Base-by-base conservation (phyloP, 2,797 vertebrate genomes). In the Eulemur coronatus region DNA sequence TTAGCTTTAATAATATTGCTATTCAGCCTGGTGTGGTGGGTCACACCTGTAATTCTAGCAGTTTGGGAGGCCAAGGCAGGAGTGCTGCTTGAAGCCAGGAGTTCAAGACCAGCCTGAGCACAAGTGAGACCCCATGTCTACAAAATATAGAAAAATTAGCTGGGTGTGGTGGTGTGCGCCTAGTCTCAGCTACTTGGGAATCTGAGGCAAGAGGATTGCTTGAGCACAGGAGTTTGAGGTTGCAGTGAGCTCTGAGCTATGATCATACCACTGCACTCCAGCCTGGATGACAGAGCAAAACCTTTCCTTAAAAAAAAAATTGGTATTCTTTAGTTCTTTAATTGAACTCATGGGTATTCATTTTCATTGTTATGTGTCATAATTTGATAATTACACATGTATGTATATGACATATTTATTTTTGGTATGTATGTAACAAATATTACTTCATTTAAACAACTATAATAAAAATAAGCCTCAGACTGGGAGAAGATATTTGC, bases 291-390 rank as follows among this genome's bases (percentile, higher is more conserved):
- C 63, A 65, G 63, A n/a, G 33, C 33, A 18, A n/a, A n/a, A 65
- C 33, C 33, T 15, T 65, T 65, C 63, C 33, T 65, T 33, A n/a
- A 65, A 65, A n/a, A 65, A 65, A 33, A 69, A 35, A 69, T 38
- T 38, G 35, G 26, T 18, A 35, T 30, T 94, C 73, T 69, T 80
- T 46, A 11, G 8, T 70, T 94, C 78, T 84, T 90, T 7, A 75
- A 17, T 89, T 95, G 70, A 88, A 81, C 55, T 91, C 30, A 4
- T 26, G 30, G n/a, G 14, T 90, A 69, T 69, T 87, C 38, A 41
- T 87, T 95, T 96, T 81, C 59, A 92, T 89, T 76, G 46, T 89
- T 89, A 41, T n/a, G 18, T 33, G 57, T 82, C 46, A 57, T 48
- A 89, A 85, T 76, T 87, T 73, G 72, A 79, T 92, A 72, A 63